A percentile compares a stretch with the other conserved stretches of the same genome.
phyloP scores from a whole-genome alignment of 2,888 invertebrate genomes.

The Dascillus cervinus region DNA sequence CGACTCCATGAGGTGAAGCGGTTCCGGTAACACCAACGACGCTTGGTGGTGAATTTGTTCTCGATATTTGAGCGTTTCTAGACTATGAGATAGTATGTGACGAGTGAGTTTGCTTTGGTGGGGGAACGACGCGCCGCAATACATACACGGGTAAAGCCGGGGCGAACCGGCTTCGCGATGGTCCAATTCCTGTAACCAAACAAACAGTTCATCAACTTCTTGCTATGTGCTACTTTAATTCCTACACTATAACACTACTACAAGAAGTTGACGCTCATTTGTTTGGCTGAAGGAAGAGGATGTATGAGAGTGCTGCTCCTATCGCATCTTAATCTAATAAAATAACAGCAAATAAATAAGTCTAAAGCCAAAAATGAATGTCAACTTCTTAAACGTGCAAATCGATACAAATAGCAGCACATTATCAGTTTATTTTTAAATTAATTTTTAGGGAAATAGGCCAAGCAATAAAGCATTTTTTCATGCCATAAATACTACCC shows the following conservation, averaged over 20 bases:
- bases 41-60: slow-evolving; percentile 56
- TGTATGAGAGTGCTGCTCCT: slow-evolving; percentile 26
- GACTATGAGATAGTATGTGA: slow-evolving; percentile 81
- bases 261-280: slow-evolving; percentile 87
- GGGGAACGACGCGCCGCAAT: slow-evolving; percentile 82
- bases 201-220: slow-evolving; percentile 81
- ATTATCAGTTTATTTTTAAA: slow-evolving; percentile 3
- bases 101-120: slow-evolving; percentile 87
- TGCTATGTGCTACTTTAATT: slow-evolving; percentile 46
- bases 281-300: slow-evolving; percentile 52
- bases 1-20: slow-evolving; percentile 33
- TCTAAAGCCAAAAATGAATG: slow-evolving; percentile 89
- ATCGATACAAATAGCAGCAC: slow-evolving; percentile 10
- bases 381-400: slow-evolving; percentile 84
- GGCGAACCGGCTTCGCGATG: slow-evolving; percentile 51
- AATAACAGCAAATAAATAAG: slow-evolving; percentile 52
- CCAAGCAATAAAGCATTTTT: neutral
- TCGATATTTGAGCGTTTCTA: slow-evolving; percentile 81
- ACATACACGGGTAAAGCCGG: slow-evolving; percentile 73
- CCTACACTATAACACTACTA: slow-evolving; percentile 36
- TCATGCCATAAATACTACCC: no score
- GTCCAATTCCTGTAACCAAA: slow-evolving; percentile 89
- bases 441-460: slow-evolving; percentile 2
- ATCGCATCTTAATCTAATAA: slow-evolving; percentile 15
- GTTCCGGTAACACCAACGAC: slow-evolving; percentile 41